Base-by-base conservation (phyloP, 2,113 vertebrate species). In the Hippoglossus stenolepis region DNA sequence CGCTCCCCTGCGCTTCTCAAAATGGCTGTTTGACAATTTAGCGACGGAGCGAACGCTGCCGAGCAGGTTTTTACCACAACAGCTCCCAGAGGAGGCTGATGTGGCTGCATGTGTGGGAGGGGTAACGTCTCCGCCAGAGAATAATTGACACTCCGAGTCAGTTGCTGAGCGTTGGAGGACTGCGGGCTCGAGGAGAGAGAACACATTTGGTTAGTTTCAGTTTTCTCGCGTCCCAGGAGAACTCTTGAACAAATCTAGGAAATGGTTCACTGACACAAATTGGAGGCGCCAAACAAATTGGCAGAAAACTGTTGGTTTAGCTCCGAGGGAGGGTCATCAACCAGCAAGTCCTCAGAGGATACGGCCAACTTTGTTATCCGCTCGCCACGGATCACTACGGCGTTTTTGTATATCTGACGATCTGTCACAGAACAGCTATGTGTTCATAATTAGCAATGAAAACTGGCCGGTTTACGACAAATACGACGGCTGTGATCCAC, bases 211-310 rank as follows among this genome's bases (percentile, higher is more conserved):
- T 83, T 65, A 70, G 57, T 35, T 61, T 18, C 51, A 70, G 63
- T 60, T 89, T 89, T 57, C 51, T 53, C 38, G 10, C n/a, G 31
- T 83, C 84, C 54, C 67, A 3, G 49, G 71, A 58, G 65, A 59
- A 69, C 38, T 56, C 61, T 71, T 70, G 57, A 62, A 47, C 47
- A 73, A 76, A 60, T 65, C 31, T 69, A 58, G 61, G 73, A 82
- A 85, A 61, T 3, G 31, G 53, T 68, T 77, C 77, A 81, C 45
- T 54, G 69, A 75, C 72, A 83, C 31, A 23, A 58, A 68, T 18
- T 20, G n/a, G 21, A 81, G 15, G 47, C 0, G 61, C 77, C 80
- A 70, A 77, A 82, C 59, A 51, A 68, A 75, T 63, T 90, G 82
- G 70, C 79, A 84, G 53, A 57, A 31, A 40, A 47, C 10, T 58